phyloP scores from a whole-genome alignment of 2,888 invertebrate genomes.

The Trissolcus brochymenae region DNA sequence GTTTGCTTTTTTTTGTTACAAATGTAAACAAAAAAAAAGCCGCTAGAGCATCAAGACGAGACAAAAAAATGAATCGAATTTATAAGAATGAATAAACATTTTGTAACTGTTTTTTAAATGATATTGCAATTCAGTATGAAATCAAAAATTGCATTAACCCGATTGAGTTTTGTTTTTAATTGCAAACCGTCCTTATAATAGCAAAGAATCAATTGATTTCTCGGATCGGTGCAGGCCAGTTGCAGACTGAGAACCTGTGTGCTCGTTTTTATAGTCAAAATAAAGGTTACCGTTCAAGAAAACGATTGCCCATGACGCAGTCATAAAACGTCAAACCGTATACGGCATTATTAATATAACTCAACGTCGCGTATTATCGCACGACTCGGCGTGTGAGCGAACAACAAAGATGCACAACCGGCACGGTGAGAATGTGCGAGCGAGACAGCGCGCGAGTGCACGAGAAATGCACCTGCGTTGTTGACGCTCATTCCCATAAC shows the following conservation, averaged over 20 bases:
- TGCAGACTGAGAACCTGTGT: slow-evolving; percentile 12
- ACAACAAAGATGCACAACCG: not conserved
- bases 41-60: too few species aligned
- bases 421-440: not conserved
- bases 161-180: too few species aligned
- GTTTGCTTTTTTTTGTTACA: too few species aligned
- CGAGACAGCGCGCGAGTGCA: not conserved
- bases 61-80: too few species aligned
- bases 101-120: too few species aligned
- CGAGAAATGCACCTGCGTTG: slow-evolving; percentile 45
- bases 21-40: too few species aligned
- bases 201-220: too few species aligned
- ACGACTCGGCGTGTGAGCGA: slow-evolving; percentile 20
- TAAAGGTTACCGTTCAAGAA: slow-evolving; percentile 71
- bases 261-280: slow-evolving; percentile 66
- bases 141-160: too few species aligned
- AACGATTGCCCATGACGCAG: slow-evolving; percentile 69
- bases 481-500: slow-evolving; percentile 50
- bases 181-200: too few species aligned
- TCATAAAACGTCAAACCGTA: slow-evolving; percentile 69
- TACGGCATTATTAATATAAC: slow-evolving; percentile 71
- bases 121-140: too few species aligned
- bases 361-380: slow-evolving; percentile 67
- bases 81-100: too few species aligned
- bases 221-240: too few species aligned